Evolutionary conservation across 2,113 vertebrate species (phyloP).

Genomic region (Catagonus wagneri): DNA sequence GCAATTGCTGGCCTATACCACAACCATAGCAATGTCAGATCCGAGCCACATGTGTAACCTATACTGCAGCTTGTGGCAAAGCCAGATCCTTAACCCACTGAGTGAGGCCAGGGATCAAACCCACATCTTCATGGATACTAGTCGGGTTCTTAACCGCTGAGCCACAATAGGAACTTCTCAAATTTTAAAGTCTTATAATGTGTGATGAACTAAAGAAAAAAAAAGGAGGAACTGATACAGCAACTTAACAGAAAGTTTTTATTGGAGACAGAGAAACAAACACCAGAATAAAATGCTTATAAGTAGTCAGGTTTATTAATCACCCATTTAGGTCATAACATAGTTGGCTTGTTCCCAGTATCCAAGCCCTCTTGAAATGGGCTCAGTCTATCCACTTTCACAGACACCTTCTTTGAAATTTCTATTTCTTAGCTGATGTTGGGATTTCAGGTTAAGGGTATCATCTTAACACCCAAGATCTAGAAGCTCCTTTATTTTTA

Average conservation of each 20-base stretch:
- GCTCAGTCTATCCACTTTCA: background rate
- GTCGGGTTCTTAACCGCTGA: too few relatives aligned
- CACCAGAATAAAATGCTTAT: background rate
- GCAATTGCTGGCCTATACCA: too few relatives aligned
- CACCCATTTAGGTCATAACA: background rate
- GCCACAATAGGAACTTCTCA: background rate
- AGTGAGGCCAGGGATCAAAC: too few relatives aligned
- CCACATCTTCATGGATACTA: too few relatives aligned
- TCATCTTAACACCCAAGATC: background rate
- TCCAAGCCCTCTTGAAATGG: background rate
- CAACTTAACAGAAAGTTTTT: background rate
- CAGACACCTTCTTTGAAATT: background rate
- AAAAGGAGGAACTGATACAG: background rate
- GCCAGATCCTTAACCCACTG: too few relatives aligned
- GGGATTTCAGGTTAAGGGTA: background rate
- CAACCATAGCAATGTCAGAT: too few relatives aligned
- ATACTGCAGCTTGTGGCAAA: too few relatives aligned
- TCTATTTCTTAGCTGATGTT: background rate
- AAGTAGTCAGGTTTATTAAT: background rate
- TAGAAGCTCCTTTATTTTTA: background rate
- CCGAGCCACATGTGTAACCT: too few relatives aligned
- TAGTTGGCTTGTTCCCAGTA: background rate
- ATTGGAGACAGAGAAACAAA: background rate
- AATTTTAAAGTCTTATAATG: constrained; percentile 3
- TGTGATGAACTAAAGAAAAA: background rate